Percentiles rank a stretch among this genome's conserved stretches.
These are phyloP conservation scores for Lateolabrax maculatus DNA, from an alignment of 2,797 vertebrate genomes.

Conservation along the genomic window DNA sequence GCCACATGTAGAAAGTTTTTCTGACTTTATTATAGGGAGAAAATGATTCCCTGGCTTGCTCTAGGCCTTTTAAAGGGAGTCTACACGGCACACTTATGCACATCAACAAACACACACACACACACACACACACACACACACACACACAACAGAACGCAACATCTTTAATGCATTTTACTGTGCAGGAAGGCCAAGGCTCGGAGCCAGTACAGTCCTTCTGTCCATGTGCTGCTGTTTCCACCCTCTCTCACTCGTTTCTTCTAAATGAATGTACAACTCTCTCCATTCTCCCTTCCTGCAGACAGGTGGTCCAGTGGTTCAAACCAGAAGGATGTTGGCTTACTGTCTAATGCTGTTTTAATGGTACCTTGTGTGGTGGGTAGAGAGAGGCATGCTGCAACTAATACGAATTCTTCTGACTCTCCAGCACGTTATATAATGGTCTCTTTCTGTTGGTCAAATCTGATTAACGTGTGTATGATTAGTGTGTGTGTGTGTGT, in stretches of 20 bases:
- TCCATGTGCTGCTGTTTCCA: conserved; percentile 46
- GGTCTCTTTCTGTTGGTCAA: conserved; percentile 63
- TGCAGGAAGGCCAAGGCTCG: conserved; percentile 30
- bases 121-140: conserved; percentile 4
- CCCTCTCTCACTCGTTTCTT: conserved; percentile 23
- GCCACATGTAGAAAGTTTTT: conserved; percentile 40
- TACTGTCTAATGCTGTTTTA: conserved; percentile 77
- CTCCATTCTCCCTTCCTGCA: conserved; percentile 63
- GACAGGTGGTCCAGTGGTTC: conserved; percentile 74
- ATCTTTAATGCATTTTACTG: conserved; percentile 65
- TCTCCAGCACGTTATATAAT: conserved; percentile 69
- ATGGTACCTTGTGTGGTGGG: conserved; percentile 66
- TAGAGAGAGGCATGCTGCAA: conserved; percentile 47
- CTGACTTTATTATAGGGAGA: conserved; percentile 53
- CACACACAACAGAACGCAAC: conserved; percentile 28
- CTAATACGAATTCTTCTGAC: conserved; percentile 66
- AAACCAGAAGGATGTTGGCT: conserved; percentile 74
- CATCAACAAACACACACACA: conserved; percentile 33
- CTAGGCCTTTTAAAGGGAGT: conserved; percentile 39
- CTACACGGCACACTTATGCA: conserved; percentile 31
- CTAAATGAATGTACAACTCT: conserved; percentile 53
- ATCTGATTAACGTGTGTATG: conserved; percentile 50
- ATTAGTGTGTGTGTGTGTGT: conserved; percentile 11
- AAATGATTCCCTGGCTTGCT: conserved; percentile 47
- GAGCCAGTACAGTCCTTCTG: conserved; percentile 47